Conservation (phyloP, 2,797 vertebrate species). For the Gymnoscopelus microlampas region DNA sequence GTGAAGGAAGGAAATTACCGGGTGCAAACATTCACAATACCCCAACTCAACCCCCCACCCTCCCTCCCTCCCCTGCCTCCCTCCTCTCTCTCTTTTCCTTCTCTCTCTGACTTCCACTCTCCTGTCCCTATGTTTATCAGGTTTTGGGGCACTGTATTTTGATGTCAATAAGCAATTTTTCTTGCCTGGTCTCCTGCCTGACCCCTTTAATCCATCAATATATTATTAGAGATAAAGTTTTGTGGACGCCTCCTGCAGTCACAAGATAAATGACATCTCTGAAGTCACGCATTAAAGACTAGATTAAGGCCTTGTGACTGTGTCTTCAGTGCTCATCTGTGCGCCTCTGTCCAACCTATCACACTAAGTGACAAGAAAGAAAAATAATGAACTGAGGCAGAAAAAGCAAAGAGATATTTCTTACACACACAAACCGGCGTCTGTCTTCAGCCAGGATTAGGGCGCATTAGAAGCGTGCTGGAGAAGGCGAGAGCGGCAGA, state of each 20-base stretch:
- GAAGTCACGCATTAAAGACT: conserved; percentile 99
- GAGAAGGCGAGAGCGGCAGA: conserved; percentile 86
- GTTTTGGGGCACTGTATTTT: conserved; percentile 99
- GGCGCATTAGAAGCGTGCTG: conserved; percentile 89
- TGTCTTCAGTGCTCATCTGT: conserved; percentile 99
- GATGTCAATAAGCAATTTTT: conserved; percentile 99
- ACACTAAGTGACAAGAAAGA: conserved; percentile 99
- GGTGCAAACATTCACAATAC: conserved; percentile 86
- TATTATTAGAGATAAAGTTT: conserved; percentile 99
- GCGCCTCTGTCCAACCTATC: conserved; percentile 99
- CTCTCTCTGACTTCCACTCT: conserved; percentile 76
- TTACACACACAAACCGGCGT: conserved; percentile 89
- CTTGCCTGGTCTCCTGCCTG: conserved; percentile 99
- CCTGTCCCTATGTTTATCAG: conserved; percentile 99
- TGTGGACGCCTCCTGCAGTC: conserved; percentile 99
- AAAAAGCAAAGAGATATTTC: conserved; percentile 96
- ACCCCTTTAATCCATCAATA: conserved; percentile 99
- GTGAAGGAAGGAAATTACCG: conserved; percentile 86
- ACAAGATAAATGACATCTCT: conserved; percentile 99
- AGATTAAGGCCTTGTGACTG: conserved; percentile 99
- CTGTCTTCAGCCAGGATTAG: conserved; percentile 98
- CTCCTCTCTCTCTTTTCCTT: conserved; percentile 72
- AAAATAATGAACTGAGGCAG: conserved; percentile 99
- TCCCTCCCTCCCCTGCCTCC: conserved; percentile 52
- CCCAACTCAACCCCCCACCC: conserved; percentile 60